Evolutionary conservation across 2,888 invertebrate genomes (phyloP).

Genomic region (Ornithoptera alexandrae): DNA sequence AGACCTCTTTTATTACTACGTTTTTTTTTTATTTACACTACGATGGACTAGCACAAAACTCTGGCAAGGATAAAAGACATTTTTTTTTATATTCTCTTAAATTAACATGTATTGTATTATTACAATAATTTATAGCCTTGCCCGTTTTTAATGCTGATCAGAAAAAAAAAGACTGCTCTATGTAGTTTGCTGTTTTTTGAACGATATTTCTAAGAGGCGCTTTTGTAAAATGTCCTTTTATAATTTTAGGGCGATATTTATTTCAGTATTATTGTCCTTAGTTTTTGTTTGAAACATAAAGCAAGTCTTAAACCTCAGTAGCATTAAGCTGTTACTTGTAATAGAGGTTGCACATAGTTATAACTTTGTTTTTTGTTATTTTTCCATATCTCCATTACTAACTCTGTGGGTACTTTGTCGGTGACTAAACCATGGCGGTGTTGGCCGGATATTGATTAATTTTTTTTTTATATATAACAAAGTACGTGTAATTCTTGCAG

Average conservation of each 20-base stretch:
- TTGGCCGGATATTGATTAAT: conserved; percentile 8
- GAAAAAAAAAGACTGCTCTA: conserved; percentile 17
- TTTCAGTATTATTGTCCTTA: conserved; percentile 7
- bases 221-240: neutral
- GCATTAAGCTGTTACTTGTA: conserved; percentile 7
- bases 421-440: conserved; percentile 25
- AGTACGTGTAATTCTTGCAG: conserved; percentile 59
- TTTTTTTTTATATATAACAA: conserved; percentile 26
- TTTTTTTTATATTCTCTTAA: neutral
- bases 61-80: neutral
- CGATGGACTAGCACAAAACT: conserved; percentile 17
- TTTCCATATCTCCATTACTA: conserved; percentile 42
- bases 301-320: conserved; percentile 3
- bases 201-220: neutral
- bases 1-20: neutral
- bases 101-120: neutral
- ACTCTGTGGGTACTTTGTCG: conserved; percentile 41
- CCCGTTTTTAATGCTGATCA: conserved; percentile 1
- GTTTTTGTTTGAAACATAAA: conserved; percentile 1
- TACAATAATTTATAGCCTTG: neutral
- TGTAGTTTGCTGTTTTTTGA: neutral
- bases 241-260: neutral
- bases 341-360: conserved; percentile 38
- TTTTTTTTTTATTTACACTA: conserved; percentile 1
- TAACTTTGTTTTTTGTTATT: conserved; percentile 34